Conservation (phyloP, 2,797 vertebrate genomes). For the Petrocephalus sullivani region DNA sequence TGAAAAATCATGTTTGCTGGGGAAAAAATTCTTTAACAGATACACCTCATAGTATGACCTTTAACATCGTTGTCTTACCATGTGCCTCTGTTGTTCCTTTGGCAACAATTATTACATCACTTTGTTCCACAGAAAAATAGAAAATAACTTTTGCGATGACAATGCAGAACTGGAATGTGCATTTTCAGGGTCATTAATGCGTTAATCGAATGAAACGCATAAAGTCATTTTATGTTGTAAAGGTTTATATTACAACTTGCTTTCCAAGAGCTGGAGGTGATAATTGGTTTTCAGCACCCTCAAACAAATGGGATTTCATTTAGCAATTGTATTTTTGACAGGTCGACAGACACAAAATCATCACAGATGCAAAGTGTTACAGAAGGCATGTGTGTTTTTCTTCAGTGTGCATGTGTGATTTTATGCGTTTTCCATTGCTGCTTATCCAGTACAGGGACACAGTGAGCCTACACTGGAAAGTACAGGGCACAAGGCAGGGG, state of each 20-base stretch:
- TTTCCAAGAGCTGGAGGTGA: constrained; percentile 1
- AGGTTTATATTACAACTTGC: not conserved
- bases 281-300: not conserved
- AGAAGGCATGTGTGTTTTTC: not conserved
- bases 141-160: constrained; percentile 10
- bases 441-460: not conserved
- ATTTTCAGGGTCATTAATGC: constrained; percentile 13
- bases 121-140: not conserved
- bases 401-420: not conserved
- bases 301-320: not conserved
- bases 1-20: not conserved
- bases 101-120: not conserved
- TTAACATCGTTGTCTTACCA: not conserved
- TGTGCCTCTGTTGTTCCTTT: not conserved
- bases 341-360: not conserved
- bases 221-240: not conserved
- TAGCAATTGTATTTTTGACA: constrained; percentile 7
- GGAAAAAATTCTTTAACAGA: not conserved
- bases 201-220: constrained; percentile 9
- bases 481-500: not conserved
- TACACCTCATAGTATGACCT: not conserved
- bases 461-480: not conserved
- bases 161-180: not conserved
- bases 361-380: not conserved
- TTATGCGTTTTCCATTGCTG: not conserved